Evolutionary conservation across 2,888 invertebrate genomes (phyloP).

Genomic region (Halocaridina rubra): DNA sequence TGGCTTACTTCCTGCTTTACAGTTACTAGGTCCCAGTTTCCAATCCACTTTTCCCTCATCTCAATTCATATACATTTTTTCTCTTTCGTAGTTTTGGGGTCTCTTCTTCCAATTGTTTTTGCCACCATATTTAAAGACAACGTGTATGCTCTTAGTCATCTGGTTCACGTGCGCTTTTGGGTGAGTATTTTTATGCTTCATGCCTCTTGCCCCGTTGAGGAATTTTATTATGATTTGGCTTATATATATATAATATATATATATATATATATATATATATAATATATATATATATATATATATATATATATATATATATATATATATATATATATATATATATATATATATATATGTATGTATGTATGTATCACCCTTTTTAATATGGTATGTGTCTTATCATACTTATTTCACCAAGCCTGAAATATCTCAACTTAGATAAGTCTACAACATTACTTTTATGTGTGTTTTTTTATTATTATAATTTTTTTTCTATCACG

Average conservation of each 20-base stretch:
- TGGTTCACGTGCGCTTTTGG: conserved; percentile 74
- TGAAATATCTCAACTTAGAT: too few species aligned
- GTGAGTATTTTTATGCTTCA: conserved; percentile 65
- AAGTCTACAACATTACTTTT: too few species aligned
- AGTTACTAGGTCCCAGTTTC: too few species aligned
- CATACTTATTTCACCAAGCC: too few species aligned
- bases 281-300: background rate
- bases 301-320: background rate
- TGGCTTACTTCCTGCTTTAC: too few species aligned
- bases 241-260: background rate
- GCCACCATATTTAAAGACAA: conserved; percentile 75
- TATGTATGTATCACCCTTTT: too few species aligned
- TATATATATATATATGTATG: background rate
- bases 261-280: background rate
- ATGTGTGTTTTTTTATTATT: too few species aligned
- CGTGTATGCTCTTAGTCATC: conserved; percentile 74
- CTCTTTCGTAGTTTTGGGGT: conserved; percentile 76
- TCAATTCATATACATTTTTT: background rate
- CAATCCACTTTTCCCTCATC: too few species aligned
- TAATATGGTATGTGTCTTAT: too few species aligned
- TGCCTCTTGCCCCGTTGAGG: background rate
- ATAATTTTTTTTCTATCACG: too few species aligned
- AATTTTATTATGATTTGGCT: background rate
- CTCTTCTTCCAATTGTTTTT: conserved; percentile 78
- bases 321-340: background rate